Base-by-base conservation (phyloP, 2,888 invertebrate genomes). In the Platycnemis pennipes region DNA sequence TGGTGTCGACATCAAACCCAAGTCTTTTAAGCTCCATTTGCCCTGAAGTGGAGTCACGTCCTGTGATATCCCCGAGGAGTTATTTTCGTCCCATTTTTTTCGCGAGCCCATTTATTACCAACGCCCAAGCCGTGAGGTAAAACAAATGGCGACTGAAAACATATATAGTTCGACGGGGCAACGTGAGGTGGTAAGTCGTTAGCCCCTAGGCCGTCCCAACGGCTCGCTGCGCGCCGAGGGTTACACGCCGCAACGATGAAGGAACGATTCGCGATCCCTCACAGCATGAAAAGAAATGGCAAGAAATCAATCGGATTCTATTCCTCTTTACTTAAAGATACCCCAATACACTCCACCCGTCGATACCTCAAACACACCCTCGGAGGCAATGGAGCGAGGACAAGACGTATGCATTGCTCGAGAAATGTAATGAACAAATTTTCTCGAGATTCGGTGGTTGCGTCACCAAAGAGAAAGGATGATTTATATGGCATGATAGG, bases 41-140 rank as follows among this genome's bases (percentile, higher is more conserved):
- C 31, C 77, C 77, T 37, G 31, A 4, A n/a, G 37, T 37, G 2
- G 77, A 77, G 77, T 77, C 77, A 77, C 77, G 77, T 37, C 77
- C 77, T 26, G 37, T 77, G 77, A 77, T 77, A 77, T 77, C 77
- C 3, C 77, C 37, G 13, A 77, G 31, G 77, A 37, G n/a, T 37
- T 77, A 16, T 77, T 69, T 77, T 37, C 8, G 77, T n/a, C n/a
- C n/a, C n/a, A n/a, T 37, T 77, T 37, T 77, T 69, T 77, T 37
- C 8, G 77, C 37, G 77, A 77, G 77, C 77, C 26, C 77, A 77
- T 77, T 77, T 77, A 77, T 77, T 77, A 37, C 37, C 77, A 37
- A 77, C 77, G 77, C 77, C 77, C 77, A 77, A 37, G 77, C 77
- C 77, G 77, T 37, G 26, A 37, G 77, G 77, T 11, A 77, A 77